Conservation (phyloP, 1,140 invertebrate species). For the Drosophila truncata region DNA sequence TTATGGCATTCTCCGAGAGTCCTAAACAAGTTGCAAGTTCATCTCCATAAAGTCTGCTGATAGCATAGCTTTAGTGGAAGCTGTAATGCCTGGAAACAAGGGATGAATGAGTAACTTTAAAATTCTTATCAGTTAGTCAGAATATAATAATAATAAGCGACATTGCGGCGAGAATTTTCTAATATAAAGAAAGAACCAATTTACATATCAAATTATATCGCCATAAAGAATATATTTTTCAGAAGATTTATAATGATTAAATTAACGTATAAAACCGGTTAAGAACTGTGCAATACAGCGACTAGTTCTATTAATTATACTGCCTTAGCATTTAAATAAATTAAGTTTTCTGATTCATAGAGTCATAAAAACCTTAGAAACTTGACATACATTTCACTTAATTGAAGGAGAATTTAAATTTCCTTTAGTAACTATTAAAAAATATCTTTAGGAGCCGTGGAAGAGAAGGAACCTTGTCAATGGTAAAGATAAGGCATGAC, state of each 20-base stretch:
- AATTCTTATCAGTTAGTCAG: not conserved
- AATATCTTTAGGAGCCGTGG: not conserved
- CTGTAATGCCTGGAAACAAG: not conserved
- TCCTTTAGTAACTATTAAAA: not conserved
- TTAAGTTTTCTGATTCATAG: not conserved
- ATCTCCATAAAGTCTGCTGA: constrained; percentile 33
- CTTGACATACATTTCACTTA: not conserved
- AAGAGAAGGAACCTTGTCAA: not conserved
- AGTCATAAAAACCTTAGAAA: not conserved
- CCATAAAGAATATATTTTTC: too few species aligned
- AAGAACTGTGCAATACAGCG: not conserved
- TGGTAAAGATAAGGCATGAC: not conserved
- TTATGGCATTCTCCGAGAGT: not conserved
- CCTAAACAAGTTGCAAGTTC: constrained; percentile 25
- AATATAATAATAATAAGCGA: not conserved
- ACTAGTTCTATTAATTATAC: not conserved
- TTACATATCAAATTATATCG: not conserved
- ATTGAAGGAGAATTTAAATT: not conserved
- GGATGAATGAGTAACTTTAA: not conserved
- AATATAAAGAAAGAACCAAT: not conserved
- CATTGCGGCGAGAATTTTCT: not conserved
- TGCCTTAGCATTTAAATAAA: not conserved
- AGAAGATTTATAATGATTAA: not conserved
- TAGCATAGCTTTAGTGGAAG: constrained; percentile 10
- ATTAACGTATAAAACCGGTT: not conserved